Evolutionary conservation across 2,113 vertebrate species (phyloP), one percentile per base, ranked within the genome.

Genomic region (Sinocyclocheilus grahami): DNA sequence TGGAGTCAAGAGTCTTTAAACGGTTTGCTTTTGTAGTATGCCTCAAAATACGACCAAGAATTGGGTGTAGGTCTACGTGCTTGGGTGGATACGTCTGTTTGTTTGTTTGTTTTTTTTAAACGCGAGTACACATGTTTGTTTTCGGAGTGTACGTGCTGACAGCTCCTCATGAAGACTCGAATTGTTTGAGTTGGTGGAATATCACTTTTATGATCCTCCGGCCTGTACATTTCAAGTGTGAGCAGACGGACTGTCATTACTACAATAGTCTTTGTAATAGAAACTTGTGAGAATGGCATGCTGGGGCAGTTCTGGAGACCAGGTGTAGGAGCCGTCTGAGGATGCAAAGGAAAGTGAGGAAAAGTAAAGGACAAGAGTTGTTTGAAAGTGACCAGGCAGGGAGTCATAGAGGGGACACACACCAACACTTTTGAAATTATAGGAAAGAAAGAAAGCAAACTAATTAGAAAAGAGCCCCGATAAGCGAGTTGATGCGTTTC

Each of bases 241-340:
- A 37, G 46, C 20, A 46, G 63, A 65, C 16, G 27, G 39, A 39
- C 33, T 83, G 81, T 72, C 46, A 77, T 86, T 48, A 74, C 33
- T 87, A 90, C 89, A 88, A 79, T 82, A 74, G 67, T 62, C 75
- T 86, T 86, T 84, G 79, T 86, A 42, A 55, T 81, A 39, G 46
- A 42, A 74, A 55, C 82, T 55, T 75, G 83, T 86, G 85, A 82
- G 80, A 89, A 86, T 51, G 79, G 76, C 83, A 79, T 84, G 55
- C 18, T 67, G 79, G 13, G 42, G 24, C 18, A 42, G 42, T 39
- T 46, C 67, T 58, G 46, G 83, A 87, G 80, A 71, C 78, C 78
- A 20, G 39, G 27, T 82, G 18, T 69, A 58, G 39, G 72, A 87
- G 24, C 39, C 46, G 3, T 89, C 85, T 88, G 27, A 83, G 86